Evolutionary conservation across 2,888 invertebrate genomes (phyloP).

Genomic region (Tinea trinotella): DNA sequence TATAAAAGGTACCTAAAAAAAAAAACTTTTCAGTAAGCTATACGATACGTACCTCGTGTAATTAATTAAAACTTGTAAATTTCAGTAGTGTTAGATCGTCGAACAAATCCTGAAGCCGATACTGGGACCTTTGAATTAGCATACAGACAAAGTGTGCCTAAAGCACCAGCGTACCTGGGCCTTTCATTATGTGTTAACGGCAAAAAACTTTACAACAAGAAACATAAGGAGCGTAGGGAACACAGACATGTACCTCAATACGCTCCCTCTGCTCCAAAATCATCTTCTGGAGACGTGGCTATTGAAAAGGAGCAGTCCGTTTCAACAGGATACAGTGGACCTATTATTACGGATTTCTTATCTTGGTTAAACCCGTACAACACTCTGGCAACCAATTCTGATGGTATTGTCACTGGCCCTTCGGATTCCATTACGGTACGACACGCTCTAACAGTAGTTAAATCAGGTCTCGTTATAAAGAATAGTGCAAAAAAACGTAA

Average conservation of each 20-base stretch:
- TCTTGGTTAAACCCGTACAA: constrained; percentile 75
- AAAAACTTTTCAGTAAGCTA: neutral
- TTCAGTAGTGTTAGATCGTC: constrained; percentile 84
- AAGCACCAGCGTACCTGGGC: constrained; percentile 86
- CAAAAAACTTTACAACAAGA: constrained; percentile 67
- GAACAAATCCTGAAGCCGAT: constrained; percentile 79
- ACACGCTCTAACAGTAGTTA: constrained; percentile 60
- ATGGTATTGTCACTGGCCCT: constrained; percentile 42
- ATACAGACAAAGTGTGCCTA: constrained; percentile 83
- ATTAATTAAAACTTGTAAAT: too few relatives aligned
- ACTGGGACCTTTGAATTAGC: constrained; percentile 87
- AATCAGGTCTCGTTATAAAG: constrained; percentile 52
- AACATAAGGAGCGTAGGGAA: constrained; percentile 53
- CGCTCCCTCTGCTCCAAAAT: constrained; percentile 30
- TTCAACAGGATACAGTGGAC: constrained; percentile 72
- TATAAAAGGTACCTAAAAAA: constrained; percentile 80
- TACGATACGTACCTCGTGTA: neutral
- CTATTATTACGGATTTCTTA: constrained; percentile 78
- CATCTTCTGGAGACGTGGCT: constrained; percentile 38
- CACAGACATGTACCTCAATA: constrained; percentile 42
- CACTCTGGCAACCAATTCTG: constrained; percentile 46
- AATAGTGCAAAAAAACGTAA: constrained; percentile 62
- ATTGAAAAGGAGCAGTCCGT: constrained; percentile 42
- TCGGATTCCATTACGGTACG: constrained; percentile 62
- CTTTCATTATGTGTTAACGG: constrained; percentile 79